Percentiles rank a stretch among this genome's conserved stretches.
Evolutionary conservation across 1,140 invertebrate species (phyloP).

Genomic region (Listronotus bonariensis): DNA sequence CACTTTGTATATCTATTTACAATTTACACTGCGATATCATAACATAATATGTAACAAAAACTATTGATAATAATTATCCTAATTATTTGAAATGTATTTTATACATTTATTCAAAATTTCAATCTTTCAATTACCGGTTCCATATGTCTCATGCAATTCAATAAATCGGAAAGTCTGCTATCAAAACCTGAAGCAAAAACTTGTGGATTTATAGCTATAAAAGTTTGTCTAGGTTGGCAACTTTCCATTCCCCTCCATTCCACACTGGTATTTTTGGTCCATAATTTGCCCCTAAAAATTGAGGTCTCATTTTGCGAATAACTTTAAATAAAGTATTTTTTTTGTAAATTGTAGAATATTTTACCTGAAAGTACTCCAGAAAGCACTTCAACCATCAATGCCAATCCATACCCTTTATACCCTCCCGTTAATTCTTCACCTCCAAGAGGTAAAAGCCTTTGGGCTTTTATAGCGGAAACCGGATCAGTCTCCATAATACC

Average conservation of each 20-base stretch:
- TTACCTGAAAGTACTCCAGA: slow-evolving; percentile 72
- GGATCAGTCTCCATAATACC: slow-evolving; percentile 72
- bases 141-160: not conserved
- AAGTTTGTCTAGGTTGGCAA: not conserved
- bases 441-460: slow-evolving; percentile 80
- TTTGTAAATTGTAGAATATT: not conserved
- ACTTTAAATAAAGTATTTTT: not conserved
- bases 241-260: not conserved
- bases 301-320: too few relatives aligned
- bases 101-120: too few relatives aligned
- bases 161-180: not conserved
- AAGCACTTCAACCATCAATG: slow-evolving; percentile 83
- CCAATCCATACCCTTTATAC: slow-evolving; percentile 91
- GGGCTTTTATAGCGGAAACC: slow-evolving; percentile 65
- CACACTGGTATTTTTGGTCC: not conserved
- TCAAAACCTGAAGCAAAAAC: slow-evolving; percentile 4
- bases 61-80: too few relatives aligned
- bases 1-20: too few relatives aligned
- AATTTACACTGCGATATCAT: too few relatives aligned
- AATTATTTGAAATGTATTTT: too few relatives aligned
- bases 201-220: not conserved
- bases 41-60: too few relatives aligned
- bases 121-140: not conserved
- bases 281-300: not conserved
- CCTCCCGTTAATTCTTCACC: slow-evolving; percentile 71